A percentile compares a stretch with the other conserved stretches of the same genome.
These are phyloP conservation scores for Pegoplata infirma DNA, from an alignment of 2,888 invertebrate genomes.

Conservation along the genomic window DNA sequence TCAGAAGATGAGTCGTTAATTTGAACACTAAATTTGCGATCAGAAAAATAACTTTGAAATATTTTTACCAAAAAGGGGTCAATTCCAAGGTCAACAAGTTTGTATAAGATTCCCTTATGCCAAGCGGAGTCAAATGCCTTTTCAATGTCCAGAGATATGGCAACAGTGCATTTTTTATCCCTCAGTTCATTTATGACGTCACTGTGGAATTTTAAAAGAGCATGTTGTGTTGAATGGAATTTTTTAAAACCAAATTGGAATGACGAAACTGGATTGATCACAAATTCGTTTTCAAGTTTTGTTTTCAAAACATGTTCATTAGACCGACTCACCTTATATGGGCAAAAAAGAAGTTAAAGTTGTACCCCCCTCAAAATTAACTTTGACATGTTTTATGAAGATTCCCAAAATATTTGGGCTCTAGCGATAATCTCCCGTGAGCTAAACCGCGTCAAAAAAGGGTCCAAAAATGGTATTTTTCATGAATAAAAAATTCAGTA, in stretches of 20 bases:
- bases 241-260: constrained; percentile 43
- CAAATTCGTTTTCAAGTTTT: constrained; percentile 24
- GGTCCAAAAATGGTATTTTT: too few relatives aligned
- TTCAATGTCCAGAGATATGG: constrained; percentile 25
- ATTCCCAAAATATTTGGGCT: too few relatives aligned
- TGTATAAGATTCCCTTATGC: constrained; percentile 22
- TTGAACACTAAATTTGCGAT: constrained; percentile 22
- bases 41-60: constrained; percentile 17
- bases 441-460: too few relatives aligned
- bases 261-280: constrained; percentile 3
- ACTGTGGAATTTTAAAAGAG: constrained; percentile 42
- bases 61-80: constrained; percentile 18
- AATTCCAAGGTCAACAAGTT: not conserved
- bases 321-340: too few relatives aligned
- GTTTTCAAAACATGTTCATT: not conserved
- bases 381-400: too few relatives aligned
- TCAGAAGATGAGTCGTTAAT: constrained; percentile 10
- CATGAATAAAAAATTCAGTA: too few relatives aligned
- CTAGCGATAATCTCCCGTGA: too few relatives aligned
- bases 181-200: constrained; percentile 28
- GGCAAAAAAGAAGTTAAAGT: too few relatives aligned
- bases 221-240: constrained; percentile 30
- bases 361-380: too few relatives aligned
- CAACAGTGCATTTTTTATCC: constrained; percentile 34
- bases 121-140: constrained; percentile 39